These are phyloP conservation scores for Panzeria rudis DNA, from an alignment of 2,888 invertebrate genomes.

Conservation along the genomic window DNA sequence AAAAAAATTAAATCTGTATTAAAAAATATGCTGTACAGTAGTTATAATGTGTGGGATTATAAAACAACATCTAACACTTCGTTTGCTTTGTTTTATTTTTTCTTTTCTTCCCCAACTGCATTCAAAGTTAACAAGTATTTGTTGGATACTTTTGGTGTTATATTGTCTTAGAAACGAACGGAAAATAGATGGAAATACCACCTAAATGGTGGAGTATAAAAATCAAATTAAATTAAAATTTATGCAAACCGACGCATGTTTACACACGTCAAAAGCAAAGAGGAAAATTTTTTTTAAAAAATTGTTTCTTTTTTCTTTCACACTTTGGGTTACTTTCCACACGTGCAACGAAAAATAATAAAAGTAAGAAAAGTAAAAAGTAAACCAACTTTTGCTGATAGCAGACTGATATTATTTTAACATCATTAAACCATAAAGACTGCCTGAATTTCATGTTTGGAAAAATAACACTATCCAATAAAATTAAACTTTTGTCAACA, in stretches of 20 bases:
- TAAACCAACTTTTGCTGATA: neutral
- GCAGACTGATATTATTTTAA: neutral
- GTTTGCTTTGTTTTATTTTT: constrained; percentile 49
- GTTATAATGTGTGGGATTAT: constrained; percentile 71
- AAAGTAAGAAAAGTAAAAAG: neutral
- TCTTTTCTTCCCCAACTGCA: constrained; percentile 8
- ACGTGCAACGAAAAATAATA: constrained; percentile 44
- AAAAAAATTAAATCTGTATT: constrained; percentile 5
- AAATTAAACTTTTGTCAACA: no score
- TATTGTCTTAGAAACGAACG: constrained; percentile 15
- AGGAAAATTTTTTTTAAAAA: constrained; percentile 24
- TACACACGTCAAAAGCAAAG: constrained; percentile 73
- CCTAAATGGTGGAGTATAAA: constrained; percentile 73
- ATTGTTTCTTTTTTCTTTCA: constrained; percentile 2
- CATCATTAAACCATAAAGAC: neutral
- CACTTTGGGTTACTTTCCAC: constrained; percentile 43
- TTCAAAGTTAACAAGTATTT: constrained; percentile 49
- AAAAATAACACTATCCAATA: no score
- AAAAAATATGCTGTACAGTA: constrained; percentile 48
- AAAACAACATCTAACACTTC: constrained; percentile 71
- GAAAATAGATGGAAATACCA: constrained; percentile 49
- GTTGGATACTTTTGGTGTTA: constrained; percentile 37
- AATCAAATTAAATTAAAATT: constrained; percentile 79
- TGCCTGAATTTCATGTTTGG: no score
- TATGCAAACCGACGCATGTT: constrained; percentile 78